phyloP scores from a whole-genome alignment of 2,797 vertebrate species.

The Liasis olivaceus region DNA sequence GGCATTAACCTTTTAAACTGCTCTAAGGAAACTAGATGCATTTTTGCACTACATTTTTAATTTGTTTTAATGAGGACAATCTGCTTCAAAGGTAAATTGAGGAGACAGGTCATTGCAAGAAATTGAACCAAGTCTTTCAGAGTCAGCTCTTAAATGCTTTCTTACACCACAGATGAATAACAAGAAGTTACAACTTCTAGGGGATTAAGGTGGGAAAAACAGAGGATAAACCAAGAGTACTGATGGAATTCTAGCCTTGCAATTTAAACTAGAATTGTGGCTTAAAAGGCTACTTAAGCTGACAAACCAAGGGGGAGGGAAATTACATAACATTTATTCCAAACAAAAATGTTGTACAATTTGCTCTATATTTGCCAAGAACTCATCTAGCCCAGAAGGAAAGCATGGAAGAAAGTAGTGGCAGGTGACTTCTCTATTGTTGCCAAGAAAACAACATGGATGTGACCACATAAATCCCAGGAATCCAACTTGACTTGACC shows the following conservation, averaged over 20 bases:
- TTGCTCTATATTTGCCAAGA: neutral
- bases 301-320: neutral
- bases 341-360: neutral
- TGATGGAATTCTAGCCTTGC: neutral
- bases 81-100: neutral
- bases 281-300: neutral
- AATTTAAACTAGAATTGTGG: neutral
- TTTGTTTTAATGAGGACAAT: neutral
- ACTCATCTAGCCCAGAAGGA: too few relatives aligned
- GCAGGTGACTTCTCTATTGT: too few relatives aligned
- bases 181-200: constrained; percentile 1
- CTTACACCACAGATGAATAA: neutral
- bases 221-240: neutral
- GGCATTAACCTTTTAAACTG: neutral
- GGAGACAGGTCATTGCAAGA: neutral
- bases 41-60: neutral
- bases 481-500: too few relatives aligned
- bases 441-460: too few relatives aligned
- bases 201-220: neutral
- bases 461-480: too few relatives aligned
- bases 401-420: too few relatives aligned
- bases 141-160: neutral
- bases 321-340: neutral
- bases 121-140: neutral
- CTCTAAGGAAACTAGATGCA: neutral